A percentile compares a stretch with the other conserved stretches of the same genome.
Evolutionary conservation across 2,113 vertebrate species (phyloP).

Genomic region (Tichodroma muraria): DNA sequence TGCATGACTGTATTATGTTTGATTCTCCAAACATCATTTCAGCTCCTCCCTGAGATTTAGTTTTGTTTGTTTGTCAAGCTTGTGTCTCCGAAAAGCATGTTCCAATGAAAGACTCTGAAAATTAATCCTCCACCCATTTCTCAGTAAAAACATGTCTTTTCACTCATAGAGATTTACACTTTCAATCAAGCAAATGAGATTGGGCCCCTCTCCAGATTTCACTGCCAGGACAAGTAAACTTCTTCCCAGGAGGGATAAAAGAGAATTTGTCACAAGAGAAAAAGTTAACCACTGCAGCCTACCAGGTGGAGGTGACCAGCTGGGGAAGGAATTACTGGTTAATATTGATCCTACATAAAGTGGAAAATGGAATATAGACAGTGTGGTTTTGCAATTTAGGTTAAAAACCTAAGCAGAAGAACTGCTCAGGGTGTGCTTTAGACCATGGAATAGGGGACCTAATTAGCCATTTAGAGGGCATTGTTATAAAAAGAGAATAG

Average conservation of each 20-base stretch:
- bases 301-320: not conserved
- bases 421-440: not conserved
- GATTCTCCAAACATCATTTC: slow-evolving; percentile 23
- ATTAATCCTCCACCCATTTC: slow-evolving; percentile 25
- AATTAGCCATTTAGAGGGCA: not conserved
- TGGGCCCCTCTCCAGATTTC: not conserved
- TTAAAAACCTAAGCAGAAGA: not conserved
- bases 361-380: not conserved
- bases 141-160: not conserved
- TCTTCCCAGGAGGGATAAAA: not conserved
- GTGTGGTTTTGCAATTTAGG: not conserved
- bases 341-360: not conserved
- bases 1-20: slow-evolving; percentile 40
- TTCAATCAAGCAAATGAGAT: slow-evolving; percentile 31
- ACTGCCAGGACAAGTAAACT: not conserved
- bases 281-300: not conserved
- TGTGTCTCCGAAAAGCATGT: slow-evolving; percentile 12
- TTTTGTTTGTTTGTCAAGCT: slow-evolving; percentile 50
- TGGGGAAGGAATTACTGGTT: not conserved
- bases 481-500: not conserved
- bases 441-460: not conserved
- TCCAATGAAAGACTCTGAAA: not conserved
- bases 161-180: slow-evolving; percentile 1
- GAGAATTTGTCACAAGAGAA: not conserved
- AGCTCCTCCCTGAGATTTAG: slow-evolving; percentile 37